phyloP scores from a whole-genome alignment of 2,888 invertebrate species.

The Epistrophe eligans region DNA sequence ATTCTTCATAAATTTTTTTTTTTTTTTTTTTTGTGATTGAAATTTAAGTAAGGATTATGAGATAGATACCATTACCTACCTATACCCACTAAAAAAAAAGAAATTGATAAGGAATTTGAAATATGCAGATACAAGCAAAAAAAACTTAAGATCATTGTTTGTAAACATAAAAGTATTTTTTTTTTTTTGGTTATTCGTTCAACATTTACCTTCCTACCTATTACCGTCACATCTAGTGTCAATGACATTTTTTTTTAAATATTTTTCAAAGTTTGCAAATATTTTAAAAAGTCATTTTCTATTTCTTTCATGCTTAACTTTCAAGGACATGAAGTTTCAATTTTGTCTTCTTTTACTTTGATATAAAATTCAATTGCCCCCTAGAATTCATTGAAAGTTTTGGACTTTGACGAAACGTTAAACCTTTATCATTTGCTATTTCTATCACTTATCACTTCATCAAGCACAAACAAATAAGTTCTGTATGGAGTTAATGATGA shows the following conservation, averaged over 20 bases:
- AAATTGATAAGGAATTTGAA: background rate
- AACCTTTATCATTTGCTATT: no score
- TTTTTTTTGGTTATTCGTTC: background rate
- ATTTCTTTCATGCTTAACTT: background rate
- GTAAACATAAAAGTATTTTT: background rate
- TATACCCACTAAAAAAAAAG: background rate
- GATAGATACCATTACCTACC: background rate
- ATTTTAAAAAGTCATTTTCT: background rate
- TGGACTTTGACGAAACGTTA: no score
- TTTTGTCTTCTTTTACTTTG: no score
- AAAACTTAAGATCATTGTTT: background rate
- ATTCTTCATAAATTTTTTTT: background rate
- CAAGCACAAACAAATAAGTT: no score
- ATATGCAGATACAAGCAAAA: background rate
- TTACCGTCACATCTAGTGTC: background rate
- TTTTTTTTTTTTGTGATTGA: constrained; percentile 18
- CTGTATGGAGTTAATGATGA: no score
- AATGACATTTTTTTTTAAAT: background rate
- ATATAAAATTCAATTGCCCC: no score
- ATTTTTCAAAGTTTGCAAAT: background rate
- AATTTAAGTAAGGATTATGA: background rate
- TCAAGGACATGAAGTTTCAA: background rate
- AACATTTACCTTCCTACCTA: background rate
- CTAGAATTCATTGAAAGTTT: no score
- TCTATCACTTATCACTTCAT: no score